phyloP scores from a whole-genome alignment of 2,797 vertebrate species.

The Tadarida brasiliensis region DNA sequence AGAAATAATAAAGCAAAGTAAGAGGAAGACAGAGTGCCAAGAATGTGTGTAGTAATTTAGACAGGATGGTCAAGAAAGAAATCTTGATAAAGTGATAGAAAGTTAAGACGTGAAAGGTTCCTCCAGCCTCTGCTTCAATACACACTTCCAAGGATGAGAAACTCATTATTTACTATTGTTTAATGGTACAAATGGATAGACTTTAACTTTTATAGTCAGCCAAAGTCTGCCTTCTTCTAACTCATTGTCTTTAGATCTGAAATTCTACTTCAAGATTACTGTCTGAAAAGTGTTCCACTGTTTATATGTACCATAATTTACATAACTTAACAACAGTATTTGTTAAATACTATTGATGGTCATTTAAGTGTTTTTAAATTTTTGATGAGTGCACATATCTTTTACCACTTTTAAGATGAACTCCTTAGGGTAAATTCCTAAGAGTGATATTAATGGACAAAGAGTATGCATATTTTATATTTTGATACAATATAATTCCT shows the following conservation, averaged over 20 bases:
- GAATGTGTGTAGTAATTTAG: background rate
- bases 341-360: background rate
- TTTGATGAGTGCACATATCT: background rate
- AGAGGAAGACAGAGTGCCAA: background rate
- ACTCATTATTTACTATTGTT: slow-evolving; percentile 13
- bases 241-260: slow-evolving; percentile 30
- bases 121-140: background rate
- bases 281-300: background rate
- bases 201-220: background rate
- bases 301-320: slow-evolving; percentile 26
- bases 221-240: slow-evolving; percentile 13
- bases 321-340: background rate
- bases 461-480: slow-evolving; percentile 47
- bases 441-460: slow-evolving; percentile 21
- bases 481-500: slow-evolving; percentile 42
- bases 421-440: slow-evolving; percentile 30
- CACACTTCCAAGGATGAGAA: background rate
- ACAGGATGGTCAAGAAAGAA: slow-evolving; percentile 11
- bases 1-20: slow-evolving; percentile 54
- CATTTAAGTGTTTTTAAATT: slow-evolving; percentile 26
- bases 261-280: slow-evolving; percentile 42
- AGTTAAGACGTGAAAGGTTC: slow-evolving; percentile 41
- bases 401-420: slow-evolving; percentile 40
- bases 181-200: background rate
- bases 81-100: background rate